Evolutionary conservation across 1,140 invertebrate genomes (phyloP).

Genomic region (Macrobrachium rosenbergii): DNA sequence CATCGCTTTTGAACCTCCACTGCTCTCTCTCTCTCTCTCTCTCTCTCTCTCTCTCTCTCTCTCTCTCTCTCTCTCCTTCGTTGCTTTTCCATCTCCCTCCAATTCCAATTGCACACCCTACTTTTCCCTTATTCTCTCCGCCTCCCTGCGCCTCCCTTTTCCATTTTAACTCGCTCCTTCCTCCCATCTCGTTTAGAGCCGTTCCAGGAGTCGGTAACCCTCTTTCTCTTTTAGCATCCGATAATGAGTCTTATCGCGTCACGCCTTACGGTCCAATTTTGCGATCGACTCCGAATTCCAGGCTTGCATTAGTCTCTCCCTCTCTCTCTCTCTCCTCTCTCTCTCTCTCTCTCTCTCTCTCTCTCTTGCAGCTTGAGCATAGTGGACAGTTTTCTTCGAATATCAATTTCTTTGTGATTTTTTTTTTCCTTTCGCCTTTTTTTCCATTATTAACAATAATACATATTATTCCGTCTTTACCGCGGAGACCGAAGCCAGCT

Average conservation of each 20-base stretch:
- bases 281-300: no score
- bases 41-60: no score
- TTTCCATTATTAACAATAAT: constrained; percentile 28
- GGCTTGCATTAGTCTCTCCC: constrained; percentile 7
- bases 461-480: constrained; percentile 43
- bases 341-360: not conserved
- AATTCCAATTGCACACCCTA: not conserved
- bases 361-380: not conserved
- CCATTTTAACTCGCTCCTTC: not conserved
- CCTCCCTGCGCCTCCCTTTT: not conserved
- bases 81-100: not conserved
- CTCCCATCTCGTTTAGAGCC: constrained; percentile 9
- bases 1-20: no score
- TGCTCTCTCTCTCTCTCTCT: no score
- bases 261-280: no score
- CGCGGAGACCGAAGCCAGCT: constrained; percentile 29
- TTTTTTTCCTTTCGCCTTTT: not conserved
- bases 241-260: no score
- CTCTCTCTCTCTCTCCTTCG: not conserved
- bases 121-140: not conserved
- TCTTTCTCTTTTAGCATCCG: not conserved
- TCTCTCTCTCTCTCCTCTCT: not conserved
- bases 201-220: constrained; percentile 6
- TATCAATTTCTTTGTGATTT: constrained; percentile 50
- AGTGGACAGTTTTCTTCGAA: constrained; percentile 39